These are phyloP conservation scores for Ptyas mucosa DNA, from an alignment of 2,113 vertebrate genomes.

Conservation along the genomic window DNA sequence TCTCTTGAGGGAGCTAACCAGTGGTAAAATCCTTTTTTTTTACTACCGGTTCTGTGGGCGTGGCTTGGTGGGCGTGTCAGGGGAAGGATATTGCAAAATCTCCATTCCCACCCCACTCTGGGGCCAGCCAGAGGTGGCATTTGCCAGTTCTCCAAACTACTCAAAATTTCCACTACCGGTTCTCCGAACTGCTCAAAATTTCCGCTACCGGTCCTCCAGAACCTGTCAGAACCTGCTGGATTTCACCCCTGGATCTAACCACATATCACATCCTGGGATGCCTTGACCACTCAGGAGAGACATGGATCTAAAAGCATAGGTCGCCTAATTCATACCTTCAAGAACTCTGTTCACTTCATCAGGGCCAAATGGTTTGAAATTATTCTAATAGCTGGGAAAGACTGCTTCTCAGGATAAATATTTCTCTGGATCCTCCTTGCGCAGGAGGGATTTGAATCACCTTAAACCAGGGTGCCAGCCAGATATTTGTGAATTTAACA, in stretches of 20 bases:
- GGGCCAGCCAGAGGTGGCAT: no score
- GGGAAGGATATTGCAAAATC: no score
- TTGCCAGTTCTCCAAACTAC: no score
- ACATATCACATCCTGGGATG: background rate
- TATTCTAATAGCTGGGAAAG: background rate
- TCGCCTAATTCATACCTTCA: background rate
- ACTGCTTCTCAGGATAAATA: background rate
- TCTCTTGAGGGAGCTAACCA: background rate
- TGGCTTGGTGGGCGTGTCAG: no score
- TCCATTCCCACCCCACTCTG: no score
- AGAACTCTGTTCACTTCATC: background rate
- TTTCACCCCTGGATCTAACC: background rate
- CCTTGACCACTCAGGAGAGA: background rate
- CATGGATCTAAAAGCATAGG: background rate
- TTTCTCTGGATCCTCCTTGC: background rate
- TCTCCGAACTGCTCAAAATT: no score
- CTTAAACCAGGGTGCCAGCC: background rate
- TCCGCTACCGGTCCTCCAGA: no score
- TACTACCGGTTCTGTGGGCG: no score
- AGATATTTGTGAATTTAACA: background rate
- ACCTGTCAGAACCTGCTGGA: no score
- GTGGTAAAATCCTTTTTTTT: no score
- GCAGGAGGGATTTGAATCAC: background rate
- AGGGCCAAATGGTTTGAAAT: background rate
- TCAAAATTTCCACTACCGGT: no score